Base-by-base conservation (phyloP, 2,888 invertebrate genomes). In the Anagyrus pseudococci region DNA sequence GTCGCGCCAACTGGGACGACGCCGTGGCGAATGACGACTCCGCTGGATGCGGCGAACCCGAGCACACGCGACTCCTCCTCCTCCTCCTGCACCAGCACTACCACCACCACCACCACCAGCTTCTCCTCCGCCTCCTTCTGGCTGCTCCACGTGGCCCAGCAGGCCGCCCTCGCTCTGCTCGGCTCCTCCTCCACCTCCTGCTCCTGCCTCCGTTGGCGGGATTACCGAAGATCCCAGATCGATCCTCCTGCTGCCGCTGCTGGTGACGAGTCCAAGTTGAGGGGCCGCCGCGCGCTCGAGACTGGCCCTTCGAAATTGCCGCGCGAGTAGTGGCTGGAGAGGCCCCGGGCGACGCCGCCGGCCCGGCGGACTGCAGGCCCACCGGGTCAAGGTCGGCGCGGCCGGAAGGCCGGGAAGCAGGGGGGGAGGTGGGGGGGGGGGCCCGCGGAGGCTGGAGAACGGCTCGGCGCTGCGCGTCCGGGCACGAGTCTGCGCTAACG, bases 1-100 rank as follows among this genome's bases (percentile, higher is more conserved):
- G 65, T 66, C 68, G 64, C 53, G 60, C 64, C 56, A 66, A 64
- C 66, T 67, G 62, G 64, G 60, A 69, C 69, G 69, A 67, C 68
- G 71, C 63, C 69, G 69, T 56, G 64, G 62, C 37, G 52, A 47
- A 44, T 22, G 7, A 23, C 25, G 54, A 50, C 25, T 15, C 4
- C 44, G 29, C n/a, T n/a, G n/a, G n/a, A n/a, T n/a, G n/a, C n/a
- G n/a, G n/a, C n/a, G n/a, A n/a, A n/a, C n/a, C 15, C 29, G 43
- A n/a, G n/a, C n/a, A n/a, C n/a, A n/a, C n/a, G n/a, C n/a, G n/a
- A n/a, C n/a, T n/a, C n/a, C n/a, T n/a, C n/a, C n/a, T n/a, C n/a
- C 43, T 41, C 20, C 43, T 25, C 20, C 23, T 41, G 33, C n/a
- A 17, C n/a, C 54, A 10, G 44, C 25, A 4, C 22, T n/a, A 17